These are phyloP conservation scores for Heterocephalus glaber DNA, from an alignment of 2,113 vertebrate genomes.

Conservation along the genomic window DNA sequence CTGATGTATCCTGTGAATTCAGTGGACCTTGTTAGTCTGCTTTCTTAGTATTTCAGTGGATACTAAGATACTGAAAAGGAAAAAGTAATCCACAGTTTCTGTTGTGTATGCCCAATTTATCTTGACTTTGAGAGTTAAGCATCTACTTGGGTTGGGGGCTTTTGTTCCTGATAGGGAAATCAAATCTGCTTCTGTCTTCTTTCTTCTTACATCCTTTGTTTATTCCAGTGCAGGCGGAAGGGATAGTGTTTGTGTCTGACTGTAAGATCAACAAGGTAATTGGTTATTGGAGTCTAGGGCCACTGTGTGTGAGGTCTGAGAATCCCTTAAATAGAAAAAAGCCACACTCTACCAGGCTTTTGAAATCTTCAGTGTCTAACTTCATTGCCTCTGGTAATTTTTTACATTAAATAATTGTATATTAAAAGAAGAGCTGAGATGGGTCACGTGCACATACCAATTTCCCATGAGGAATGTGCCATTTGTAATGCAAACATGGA, in stretches of 20 bases:
- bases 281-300: not conserved
- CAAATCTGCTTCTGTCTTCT: not conserved
- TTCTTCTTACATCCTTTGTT: not conserved
- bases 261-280: not conserved
- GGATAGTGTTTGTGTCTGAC: not conserved
- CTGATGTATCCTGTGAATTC: slow-evolving; percentile 4
- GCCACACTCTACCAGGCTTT: not conserved
- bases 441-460: too few species aligned
- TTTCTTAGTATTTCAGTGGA: not conserved
- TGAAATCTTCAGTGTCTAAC: not conserved
- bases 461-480: not conserved
- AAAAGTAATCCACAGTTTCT: not conserved
- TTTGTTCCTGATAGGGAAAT: not conserved
- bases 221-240: not conserved
- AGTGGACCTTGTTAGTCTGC: not conserved
- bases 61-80: not conserved
- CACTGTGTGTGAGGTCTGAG: not conserved
- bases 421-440: not conserved
- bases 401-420: not conserved
- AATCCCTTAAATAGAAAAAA: slow-evolving; percentile 19
- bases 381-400: not conserved
- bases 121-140: not conserved
- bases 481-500: not conserved
- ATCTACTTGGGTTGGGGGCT: not conserved
- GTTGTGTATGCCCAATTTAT: not conserved